Conservation (phyloP, 2,797 vertebrate species). For the Peromyscus eremicus region DNA sequence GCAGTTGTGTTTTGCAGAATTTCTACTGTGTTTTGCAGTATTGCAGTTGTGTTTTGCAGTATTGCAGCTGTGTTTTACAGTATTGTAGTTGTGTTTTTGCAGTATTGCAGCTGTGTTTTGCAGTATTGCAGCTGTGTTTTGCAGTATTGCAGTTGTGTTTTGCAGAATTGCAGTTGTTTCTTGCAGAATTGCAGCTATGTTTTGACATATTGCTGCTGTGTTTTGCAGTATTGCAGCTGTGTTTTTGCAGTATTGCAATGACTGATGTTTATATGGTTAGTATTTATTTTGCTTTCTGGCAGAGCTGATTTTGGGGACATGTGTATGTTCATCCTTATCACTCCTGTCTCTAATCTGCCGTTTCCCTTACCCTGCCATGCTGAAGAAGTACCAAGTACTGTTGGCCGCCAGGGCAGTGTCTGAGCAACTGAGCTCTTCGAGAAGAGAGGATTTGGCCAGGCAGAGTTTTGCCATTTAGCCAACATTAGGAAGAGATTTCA, state of each 20-base stretch:
- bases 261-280: conserved; percentile 6
- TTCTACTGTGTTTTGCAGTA: neutral
- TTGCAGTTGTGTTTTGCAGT: too few relatives aligned
- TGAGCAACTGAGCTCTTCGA: neutral
- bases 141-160: neutral
- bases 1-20: neutral
- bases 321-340: neutral
- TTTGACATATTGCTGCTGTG: neutral
- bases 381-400: neutral
- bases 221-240: too few relatives aligned
- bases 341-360: neutral
- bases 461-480: neutral
- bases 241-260: neutral
- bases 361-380: neutral
- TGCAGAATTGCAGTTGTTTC: neutral
- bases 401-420: neutral
- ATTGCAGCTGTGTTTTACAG: neutral
- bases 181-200: neutral
- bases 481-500: neutral
- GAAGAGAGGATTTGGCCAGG: conserved; percentile 6
- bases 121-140: neutral
- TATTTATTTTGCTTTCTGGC: conserved; percentile 7
- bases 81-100: neutral
- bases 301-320: neutral
- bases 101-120: neutral